Base-by-base conservation (phyloP, 1,140 invertebrate species). In the Neodiprion fabricii region DNA sequence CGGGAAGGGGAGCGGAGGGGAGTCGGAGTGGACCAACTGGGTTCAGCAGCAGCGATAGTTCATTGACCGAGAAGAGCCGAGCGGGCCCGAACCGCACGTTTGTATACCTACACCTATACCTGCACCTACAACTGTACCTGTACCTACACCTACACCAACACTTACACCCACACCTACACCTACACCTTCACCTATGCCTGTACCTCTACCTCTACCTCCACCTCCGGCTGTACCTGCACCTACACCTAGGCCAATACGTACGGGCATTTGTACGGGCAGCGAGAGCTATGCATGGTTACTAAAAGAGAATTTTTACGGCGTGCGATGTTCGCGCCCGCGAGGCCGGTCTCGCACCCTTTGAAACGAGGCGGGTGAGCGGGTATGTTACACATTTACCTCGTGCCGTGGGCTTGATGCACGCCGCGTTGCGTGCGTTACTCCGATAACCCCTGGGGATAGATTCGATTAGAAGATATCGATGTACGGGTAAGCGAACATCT, bases 31-130 rank as follows among this genome's bases (percentile, higher is more conserved):
- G 87, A 88, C 87, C 86, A 87, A 88, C 87, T 87, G 86, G 86
- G 85, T 88, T 88, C 86, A 86, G 86, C 86, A 85, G 80, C 85
- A 80, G 81, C 81, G 80, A 80, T 82, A 81, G 81, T 88, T 88
- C 86, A 87, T 87, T 88, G 88, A 89, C 88, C 87, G 89, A 88
- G 85, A 86, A 89, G 88, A 89, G 87, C 89, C 88, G 88, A 87
- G 89, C 84, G 86, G 84, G 83, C 85, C 85, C 87, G 85, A 88
- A 88, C 85, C 82, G 81, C 79, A 78, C 74, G 80, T 72, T 40
- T 40, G 28, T 40, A 40, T 40, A 40, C 28, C 69, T 75, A 83
- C 84, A 81, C 75, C 77, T 84, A 85, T 84, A 81, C 84, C 85
- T 82, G 83, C 82, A 84, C 84, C n/a, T 48, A n/a, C 71, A n/a